Conservation (phyloP, 2,113 vertebrate species). For the Hemicordylus capensis region DNA sequence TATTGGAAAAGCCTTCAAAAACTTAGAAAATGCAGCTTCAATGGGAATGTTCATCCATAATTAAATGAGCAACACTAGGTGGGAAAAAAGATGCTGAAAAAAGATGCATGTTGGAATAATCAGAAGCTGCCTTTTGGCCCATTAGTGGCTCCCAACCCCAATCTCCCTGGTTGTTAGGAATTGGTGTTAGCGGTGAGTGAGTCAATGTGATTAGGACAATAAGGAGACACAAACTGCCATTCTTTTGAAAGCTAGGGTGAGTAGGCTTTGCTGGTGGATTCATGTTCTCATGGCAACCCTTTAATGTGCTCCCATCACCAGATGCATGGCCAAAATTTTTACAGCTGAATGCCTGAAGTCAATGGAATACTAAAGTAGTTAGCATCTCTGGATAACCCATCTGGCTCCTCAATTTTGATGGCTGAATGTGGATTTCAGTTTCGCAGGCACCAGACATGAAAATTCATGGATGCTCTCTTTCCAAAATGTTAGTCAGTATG, state of each 20-base stretch:
- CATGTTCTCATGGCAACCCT: neutral
- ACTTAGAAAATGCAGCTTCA: neutral
- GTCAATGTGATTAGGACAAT: neutral
- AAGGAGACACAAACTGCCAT: neutral
- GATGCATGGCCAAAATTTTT: neutral
- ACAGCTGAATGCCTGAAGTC: neutral
- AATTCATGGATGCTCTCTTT: neutral
- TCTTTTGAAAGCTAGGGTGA: neutral
- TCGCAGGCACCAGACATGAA: neutral
- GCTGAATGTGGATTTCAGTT: neutral
- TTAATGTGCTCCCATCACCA: neutral
- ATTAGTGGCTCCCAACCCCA: neutral
- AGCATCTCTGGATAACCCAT: neutral
- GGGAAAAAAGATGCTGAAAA: neutral
- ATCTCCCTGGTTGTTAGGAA: neutral
- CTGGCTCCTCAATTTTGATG: constrained; percentile 15
- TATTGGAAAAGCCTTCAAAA: constrained; percentile 6
- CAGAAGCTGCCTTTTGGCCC: neutral
- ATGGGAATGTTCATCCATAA: constrained; percentile 13
- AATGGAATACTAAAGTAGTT: neutral
- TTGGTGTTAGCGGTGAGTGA: neutral
- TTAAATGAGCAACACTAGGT: neutral
- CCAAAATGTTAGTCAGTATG: neutral
- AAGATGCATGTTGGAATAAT: neutral
- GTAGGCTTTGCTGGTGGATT: neutral